phyloP scores from a whole-genome alignment of 2,797 vertebrate species.

The Clamator glandarius region DNA sequence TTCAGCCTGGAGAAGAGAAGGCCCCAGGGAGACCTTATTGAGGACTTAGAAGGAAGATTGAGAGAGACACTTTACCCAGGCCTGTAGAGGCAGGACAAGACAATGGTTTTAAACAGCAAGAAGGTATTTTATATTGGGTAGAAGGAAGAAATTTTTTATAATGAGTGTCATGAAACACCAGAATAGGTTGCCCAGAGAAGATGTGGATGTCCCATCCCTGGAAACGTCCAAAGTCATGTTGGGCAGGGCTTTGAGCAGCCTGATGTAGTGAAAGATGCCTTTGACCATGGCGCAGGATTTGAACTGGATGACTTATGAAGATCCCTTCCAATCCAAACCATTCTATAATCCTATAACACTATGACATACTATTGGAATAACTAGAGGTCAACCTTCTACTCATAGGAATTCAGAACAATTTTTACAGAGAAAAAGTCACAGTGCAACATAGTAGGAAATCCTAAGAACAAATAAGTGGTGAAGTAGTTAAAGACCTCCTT shows the following conservation, averaged over 20 bases:
- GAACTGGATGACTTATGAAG: neutral
- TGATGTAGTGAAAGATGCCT: neutral
- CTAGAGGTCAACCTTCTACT: neutral
- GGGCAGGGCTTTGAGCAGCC: neutral
- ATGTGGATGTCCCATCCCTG: neutral
- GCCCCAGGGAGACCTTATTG: rapidly evolving
- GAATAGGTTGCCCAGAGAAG: neutral
- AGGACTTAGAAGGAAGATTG: neutral
- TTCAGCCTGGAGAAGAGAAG: neutral
- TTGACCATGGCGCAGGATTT: rapidly evolving
- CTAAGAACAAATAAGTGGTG: neutral
- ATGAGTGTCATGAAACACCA: neutral
- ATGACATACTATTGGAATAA: neutral
- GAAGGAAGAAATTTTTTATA: neutral
- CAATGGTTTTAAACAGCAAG: neutral
- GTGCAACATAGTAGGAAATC: neutral
- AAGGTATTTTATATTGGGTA: neutral
- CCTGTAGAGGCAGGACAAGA: neutral
- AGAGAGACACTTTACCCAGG: neutral
- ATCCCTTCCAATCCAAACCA: neutral
- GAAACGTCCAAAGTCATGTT: neutral
- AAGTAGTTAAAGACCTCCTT: neutral
- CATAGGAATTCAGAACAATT: neutral
- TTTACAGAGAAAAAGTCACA: neutral
- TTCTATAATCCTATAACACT: neutral